A percentile compares a stretch with the other conserved stretches of the same genome.
Evolutionary conservation across 2,113 vertebrate species (phyloP).

Genomic region (Heptranchias perlo): DNA sequence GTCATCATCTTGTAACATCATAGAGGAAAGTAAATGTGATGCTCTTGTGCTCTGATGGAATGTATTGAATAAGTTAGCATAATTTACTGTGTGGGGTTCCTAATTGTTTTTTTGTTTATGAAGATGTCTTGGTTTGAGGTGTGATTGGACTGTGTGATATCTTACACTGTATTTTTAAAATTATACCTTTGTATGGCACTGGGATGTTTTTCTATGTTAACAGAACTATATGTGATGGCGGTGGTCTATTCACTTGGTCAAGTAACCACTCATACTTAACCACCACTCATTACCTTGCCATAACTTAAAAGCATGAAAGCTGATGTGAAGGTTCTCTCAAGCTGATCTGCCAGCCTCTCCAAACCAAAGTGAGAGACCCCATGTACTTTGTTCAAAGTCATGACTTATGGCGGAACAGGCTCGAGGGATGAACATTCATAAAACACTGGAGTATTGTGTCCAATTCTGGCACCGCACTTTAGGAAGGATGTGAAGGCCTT

Average conservation of each 20-base stretch:
- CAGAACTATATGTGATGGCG: background rate
- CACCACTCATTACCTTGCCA: background rate
- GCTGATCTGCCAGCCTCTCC: background rate
- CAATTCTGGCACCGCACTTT: no score
- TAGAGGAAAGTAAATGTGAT: background rate
- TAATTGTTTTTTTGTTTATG: background rate
- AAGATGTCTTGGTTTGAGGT: background rate
- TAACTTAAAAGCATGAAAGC: background rate
- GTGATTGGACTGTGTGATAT: background rate
- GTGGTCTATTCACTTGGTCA: background rate
- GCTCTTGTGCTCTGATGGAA: background rate
- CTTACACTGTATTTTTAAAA: background rate
- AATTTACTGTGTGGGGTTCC: background rate
- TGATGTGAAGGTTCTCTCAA: background rate
- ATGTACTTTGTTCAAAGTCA: background rate
- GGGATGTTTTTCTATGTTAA: background rate
- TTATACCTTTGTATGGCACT: background rate
- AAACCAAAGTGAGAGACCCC: background rate
- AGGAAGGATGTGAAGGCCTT: no score
- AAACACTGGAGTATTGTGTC: no score
- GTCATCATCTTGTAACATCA: background rate
- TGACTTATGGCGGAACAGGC: background rate
- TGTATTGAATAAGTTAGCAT: background rate
- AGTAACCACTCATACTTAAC: no score
- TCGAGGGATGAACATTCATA: no score